phyloP scores from a whole-genome alignment of 1,140 invertebrate genomes.

The Ctenoplectra terminalis region DNA sequence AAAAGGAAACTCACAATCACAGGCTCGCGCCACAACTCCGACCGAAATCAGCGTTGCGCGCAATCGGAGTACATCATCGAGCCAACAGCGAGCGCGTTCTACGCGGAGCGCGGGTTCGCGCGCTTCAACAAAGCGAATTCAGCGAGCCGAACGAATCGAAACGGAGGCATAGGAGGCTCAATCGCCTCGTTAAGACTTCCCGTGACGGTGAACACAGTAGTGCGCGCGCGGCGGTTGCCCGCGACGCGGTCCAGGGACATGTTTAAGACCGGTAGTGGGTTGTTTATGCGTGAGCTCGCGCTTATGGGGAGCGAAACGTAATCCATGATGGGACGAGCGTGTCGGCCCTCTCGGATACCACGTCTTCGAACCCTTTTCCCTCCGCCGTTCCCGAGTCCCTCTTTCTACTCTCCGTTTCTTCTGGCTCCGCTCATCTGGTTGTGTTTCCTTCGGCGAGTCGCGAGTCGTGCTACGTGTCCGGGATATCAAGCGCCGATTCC shows the following conservation, averaged over 20 bases:
- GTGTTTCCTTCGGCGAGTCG: constrained; percentile 46
- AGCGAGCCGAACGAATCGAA: constrained; percentile 43
- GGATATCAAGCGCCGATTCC: constrained; percentile 75
- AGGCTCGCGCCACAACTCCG: too few species aligned
- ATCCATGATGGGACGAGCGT: constrained; percentile 55
- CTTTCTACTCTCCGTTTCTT: constrained; percentile 51
- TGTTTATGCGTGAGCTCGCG: constrained; percentile 73
- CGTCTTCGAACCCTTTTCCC: not conserved
- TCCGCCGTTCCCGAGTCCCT: not conserved
- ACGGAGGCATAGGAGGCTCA: constrained; percentile 29
- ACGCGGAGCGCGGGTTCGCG: not conserved
- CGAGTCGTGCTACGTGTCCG: constrained; percentile 69
- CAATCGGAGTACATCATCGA: constrained; percentile 27
- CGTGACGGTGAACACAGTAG: constrained; percentile 23
- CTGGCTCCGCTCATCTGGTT: constrained; percentile 31
- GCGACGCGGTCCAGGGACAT: constrained; percentile 58
- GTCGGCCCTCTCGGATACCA: constrained; percentile 40
- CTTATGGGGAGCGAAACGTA: constrained; percentile 66
- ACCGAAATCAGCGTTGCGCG: not conserved
- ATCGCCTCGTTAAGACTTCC: constrained; percentile 53
- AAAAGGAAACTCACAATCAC: not conserved
- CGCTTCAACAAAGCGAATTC: constrained; percentile 39
- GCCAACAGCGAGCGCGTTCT: not conserved
- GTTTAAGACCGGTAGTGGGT: constrained; percentile 75
- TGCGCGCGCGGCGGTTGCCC: constrained; percentile 42